Base-by-base conservation (phyloP, 2,113 vertebrate species). In the Petroica traversi region DNA sequence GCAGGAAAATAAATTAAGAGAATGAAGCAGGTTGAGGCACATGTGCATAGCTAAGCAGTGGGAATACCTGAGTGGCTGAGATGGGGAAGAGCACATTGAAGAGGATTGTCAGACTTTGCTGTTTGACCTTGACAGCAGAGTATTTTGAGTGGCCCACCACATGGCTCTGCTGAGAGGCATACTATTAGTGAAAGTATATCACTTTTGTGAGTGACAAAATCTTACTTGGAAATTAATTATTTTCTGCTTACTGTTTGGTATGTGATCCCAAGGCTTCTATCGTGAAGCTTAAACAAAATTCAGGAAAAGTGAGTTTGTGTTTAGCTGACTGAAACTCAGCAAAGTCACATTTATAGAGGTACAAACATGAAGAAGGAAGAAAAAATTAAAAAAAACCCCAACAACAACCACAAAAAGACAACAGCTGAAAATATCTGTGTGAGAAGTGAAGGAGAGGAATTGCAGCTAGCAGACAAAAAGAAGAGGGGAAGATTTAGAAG, bases 341-440 rank as follows among this genome's bases (percentile, higher is more conserved):
- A 69, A 82, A 59, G 3, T 51, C 64, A 40, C 12, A 36, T 74
- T 81, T 88, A 12, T 25, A n/a, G 5, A 15, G 12, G 41, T 49
- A 17, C n/a, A 43, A 41, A 28, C 4, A 29, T 8, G 3, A 41
- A 28, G 62, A 38, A 28, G 2, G 2, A 11, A 36, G 36, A 66
- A 31, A 51, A 41, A 7, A 12, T 9, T 31, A 22, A 40, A 46
- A n/a, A n/a, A n/a, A n/a, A n/a, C n/a, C n/a, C n/a, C n/a, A n/a
- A 29, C 2, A 51, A 12, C 4, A 19, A 31, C 1, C 3, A 4
- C 62, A 46, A 41, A 45, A 7, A 12, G 5, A 23, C 4, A 18
- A 51, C 84, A 67, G 5, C 5, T 69, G 23, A 51, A 59, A 64
- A 38, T 18, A 23, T 17, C 8, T 38, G 1, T 14, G 6, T 52